Percentiles rank a stretch among this genome's conserved stretches.
Conservation (phyloP, 2,888 invertebrate species). For the Monoplex corrugatus region DNA sequence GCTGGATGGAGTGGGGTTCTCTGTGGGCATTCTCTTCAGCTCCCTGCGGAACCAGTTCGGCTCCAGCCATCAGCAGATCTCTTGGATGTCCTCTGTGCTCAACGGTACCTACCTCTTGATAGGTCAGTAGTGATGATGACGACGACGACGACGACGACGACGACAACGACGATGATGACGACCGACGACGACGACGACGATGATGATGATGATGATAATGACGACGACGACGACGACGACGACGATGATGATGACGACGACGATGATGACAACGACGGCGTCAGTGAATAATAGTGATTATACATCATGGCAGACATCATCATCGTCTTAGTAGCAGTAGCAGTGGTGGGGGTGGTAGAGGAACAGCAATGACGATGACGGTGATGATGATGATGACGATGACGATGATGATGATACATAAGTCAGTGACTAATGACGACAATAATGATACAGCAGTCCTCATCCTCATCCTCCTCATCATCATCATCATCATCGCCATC, state of each 20-base stretch:
- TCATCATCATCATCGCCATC: too few relatives aligned
- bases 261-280: conserved; percentile 4
- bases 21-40: conserved; percentile 88
- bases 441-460: too few relatives aligned
- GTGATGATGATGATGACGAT: too few relatives aligned
- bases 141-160: too few relatives aligned
- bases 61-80: conserved; percentile 88
- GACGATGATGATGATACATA: too few relatives aligned
- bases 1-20: conserved; percentile 97
- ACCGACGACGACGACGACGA: conserved; percentile 31
- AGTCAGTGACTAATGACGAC: too few relatives aligned
- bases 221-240: conserved; percentile 27
- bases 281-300: not conserved
- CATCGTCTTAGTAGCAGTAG: not conserved
- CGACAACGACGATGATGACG: conserved; percentile 28
- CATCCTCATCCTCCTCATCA: too few relatives aligned
- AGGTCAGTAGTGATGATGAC: conserved; percentile 24
- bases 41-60: conserved; percentile 87
- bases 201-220: conserved; percentile 33
- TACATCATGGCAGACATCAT: not conserved
- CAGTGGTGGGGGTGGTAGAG: too few relatives aligned
- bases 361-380: too few relatives aligned
- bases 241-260: conserved; percentile 38
- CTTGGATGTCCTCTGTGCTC: conserved; percentile 92
- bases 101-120: conserved; percentile 84